A percentile compares a stretch with the other conserved stretches of the same genome.
Conservation (phyloP, 1,140 invertebrate genomes). For the Aphelenchoides avenae region DNA sequence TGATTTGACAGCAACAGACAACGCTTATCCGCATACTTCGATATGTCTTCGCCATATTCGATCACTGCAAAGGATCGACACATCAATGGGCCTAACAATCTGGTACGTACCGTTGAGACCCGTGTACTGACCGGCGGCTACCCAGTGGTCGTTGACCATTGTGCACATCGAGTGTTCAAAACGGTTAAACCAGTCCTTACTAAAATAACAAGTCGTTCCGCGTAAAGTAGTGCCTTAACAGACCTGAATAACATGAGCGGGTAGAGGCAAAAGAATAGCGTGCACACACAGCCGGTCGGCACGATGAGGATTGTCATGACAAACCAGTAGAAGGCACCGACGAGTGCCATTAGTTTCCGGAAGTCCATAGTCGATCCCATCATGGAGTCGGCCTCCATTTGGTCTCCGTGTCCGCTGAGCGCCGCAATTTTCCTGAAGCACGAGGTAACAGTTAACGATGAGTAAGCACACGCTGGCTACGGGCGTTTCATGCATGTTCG, state of each 20-base stretch:
- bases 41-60: constrained; percentile 54
- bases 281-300: constrained; percentile 47
- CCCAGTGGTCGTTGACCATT: constrained; percentile 56
- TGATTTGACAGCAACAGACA: constrained; percentile 47
- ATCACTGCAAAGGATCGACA: constrained; percentile 38
- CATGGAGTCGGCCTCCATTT: too few species aligned
- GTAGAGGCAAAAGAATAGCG: constrained; percentile 25
- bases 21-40: constrained; percentile 41
- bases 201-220: constrained; percentile 32
- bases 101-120: constrained; percentile 46
- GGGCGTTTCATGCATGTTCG: too few species aligned
- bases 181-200: constrained; percentile 45
- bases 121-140: constrained; percentile 39
- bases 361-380: too few species aligned
- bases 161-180: constrained; percentile 46
- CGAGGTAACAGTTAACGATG: too few species aligned
- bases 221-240: background rate
- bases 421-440: too few species aligned
- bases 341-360: constrained; percentile 32
- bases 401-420: too few species aligned
- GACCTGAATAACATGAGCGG: constrained; percentile 46
- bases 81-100: background rate
- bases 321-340: constrained; percentile 50
- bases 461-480: too few species aligned
- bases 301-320: constrained; percentile 53